Evolutionary conservation across 2,888 invertebrate species (phyloP).

Genomic region (Lasioglossum calceatum): DNA sequence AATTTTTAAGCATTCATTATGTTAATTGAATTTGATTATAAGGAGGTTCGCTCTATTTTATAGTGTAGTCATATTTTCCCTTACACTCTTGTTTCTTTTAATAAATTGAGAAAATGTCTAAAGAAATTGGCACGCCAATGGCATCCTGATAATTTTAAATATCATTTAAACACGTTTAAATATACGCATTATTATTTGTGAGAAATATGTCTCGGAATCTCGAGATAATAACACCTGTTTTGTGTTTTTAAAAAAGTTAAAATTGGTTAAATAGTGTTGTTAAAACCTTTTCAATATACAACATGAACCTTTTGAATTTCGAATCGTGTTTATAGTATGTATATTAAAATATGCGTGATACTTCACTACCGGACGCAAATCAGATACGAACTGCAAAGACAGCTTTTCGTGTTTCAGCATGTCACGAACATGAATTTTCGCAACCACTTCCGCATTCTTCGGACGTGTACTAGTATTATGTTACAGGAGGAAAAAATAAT

Average conservation of each 20-base stretch:
- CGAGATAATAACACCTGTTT: not conserved
- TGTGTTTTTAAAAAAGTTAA: not conserved
- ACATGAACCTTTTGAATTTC: not conserved
- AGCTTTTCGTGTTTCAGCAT: constrained; percentile 63
- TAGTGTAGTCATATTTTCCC: too few species aligned
- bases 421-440: constrained; percentile 66
- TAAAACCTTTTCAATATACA: not conserved
- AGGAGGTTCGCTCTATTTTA: too few species aligned
- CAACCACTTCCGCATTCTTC: constrained; percentile 71
- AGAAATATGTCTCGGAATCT: not conserved
- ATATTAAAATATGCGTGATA: not conserved
- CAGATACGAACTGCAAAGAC: constrained; percentile 45
- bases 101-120: too few species aligned
- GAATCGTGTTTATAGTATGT: not conserved
- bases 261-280: not conserved
- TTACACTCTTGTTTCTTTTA: too few species aligned
- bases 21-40: too few species aligned
- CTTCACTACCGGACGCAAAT: not conserved
- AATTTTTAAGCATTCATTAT: not conserved
- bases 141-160: too few species aligned
- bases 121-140: too few species aligned
- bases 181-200: too few species aligned
- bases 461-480: constrained; percentile 51
- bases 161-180: not conserved
- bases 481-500: constrained; percentile 42